A percentile compares a stretch with the other conserved stretches of the same genome.
These are phyloP conservation scores for Erynnis tages DNA, from an alignment of 2,888 invertebrate species.

Conservation along the genomic window DNA sequence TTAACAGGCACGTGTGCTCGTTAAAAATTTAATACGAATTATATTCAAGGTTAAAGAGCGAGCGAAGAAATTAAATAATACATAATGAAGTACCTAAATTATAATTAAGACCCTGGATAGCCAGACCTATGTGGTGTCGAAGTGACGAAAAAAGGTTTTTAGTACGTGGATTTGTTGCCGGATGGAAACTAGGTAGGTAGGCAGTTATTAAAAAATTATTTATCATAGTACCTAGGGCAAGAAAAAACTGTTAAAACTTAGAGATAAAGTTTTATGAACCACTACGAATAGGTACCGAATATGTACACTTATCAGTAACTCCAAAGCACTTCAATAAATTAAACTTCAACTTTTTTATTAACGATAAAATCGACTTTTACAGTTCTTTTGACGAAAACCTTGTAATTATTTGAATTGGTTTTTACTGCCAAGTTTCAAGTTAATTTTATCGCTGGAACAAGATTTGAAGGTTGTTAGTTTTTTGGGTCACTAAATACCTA, in stretches of 20 bases:
- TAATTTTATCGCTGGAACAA: constrained; percentile 15
- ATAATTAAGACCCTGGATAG: no score
- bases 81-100: no score
- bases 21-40: no score
- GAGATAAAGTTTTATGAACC: neutral
- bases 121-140: no score
- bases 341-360: constrained; percentile 14
- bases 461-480: constrained; percentile 24
- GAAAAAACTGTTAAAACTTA: neutral
- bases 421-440: constrained; percentile 26
- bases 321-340: neutral
- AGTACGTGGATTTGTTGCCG: no score
- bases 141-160: no score
- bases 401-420: constrained; percentile 24
- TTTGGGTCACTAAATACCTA: constrained; percentile 18
- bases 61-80: no score
- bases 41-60: no score
- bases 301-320: constrained; percentile 6
- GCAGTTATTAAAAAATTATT: no score
- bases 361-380: constrained; percentile 20
- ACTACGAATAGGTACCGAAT: neutral
- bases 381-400: constrained; percentile 18
- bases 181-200: no score
- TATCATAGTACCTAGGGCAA: neutral
- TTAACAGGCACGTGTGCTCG: no score